Evolutionary conservation across 1,140 invertebrate genomes (phyloP).

Genomic region (Drosophila sp.): DNA sequence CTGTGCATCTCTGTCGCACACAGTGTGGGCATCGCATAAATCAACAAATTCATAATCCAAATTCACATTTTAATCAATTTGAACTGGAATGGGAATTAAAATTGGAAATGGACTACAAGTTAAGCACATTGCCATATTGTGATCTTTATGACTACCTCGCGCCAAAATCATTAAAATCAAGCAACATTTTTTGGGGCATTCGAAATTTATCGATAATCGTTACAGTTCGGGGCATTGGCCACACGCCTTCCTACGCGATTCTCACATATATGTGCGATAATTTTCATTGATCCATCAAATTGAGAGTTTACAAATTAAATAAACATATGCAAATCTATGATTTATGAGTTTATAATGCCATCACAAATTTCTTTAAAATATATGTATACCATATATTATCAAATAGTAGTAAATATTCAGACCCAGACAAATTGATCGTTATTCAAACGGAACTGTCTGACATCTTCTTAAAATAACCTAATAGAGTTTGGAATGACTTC

Average conservation of each 20-base stretch:
- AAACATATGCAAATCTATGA: constrained; percentile 34
- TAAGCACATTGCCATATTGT: constrained; percentile 32
- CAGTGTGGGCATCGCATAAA: constrained; percentile 28
- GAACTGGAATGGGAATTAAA: constrained; percentile 6
- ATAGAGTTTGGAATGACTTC: neutral
- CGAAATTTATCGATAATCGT: constrained; percentile 36
- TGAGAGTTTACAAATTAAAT: constrained; percentile 20
- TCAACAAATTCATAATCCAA: constrained; percentile 4
- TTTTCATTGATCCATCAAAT: constrained; percentile 38
- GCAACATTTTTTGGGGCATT: constrained; percentile 1
- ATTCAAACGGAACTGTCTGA: constrained; percentile 6
- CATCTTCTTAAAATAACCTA: neutral
- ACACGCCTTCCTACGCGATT: constrained; percentile 63
- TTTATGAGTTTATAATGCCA: constrained; percentile 17
- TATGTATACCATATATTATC: too few relatives aligned
- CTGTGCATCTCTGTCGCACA: neutral
- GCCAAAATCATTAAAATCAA: constrained; percentile 15
- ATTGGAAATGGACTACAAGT: constrained; percentile 16
- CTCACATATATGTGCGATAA: constrained; percentile 22
- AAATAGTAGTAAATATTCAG: too few relatives aligned
- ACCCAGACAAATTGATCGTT: constrained; percentile 10
- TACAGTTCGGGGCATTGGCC: constrained; percentile 57
- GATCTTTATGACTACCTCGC: constrained; percentile 7
- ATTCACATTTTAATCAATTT: constrained; percentile 3
- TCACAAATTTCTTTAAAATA: constrained; percentile 13